Percentiles rank a stretch among this genome's conserved stretches.
phyloP scores from a whole-genome alignment of 2,888 invertebrate genomes.

The Cosmia trapezina region DNA sequence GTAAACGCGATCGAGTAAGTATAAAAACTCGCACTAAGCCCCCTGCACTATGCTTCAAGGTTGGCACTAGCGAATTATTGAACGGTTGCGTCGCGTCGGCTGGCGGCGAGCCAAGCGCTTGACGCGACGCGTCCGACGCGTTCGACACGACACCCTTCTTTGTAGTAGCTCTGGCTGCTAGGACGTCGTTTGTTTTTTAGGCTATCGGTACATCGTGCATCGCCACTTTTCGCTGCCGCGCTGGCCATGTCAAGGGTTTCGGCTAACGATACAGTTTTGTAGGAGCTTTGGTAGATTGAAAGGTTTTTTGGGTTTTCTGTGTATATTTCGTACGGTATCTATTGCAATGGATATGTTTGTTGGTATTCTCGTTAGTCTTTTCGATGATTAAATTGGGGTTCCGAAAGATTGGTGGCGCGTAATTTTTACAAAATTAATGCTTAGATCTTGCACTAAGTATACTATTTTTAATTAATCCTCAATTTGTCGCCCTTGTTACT shows the following conservation, averaged over 20 bases:
- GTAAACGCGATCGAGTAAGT: too few relatives aligned
- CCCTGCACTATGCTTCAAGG: conserved; percentile 42
- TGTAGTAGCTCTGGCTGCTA: conserved; percentile 16
- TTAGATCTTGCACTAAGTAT: background rate
- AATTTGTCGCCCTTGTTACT: background rate
- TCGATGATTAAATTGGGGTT: background rate
- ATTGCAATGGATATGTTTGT: background rate
- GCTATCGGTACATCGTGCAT: conserved; percentile 21
- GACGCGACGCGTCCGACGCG: conserved; percentile 55
- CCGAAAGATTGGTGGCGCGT: background rate
- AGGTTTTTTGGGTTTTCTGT: background rate
- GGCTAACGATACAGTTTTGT: conserved; percentile 24
- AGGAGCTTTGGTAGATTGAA: background rate
- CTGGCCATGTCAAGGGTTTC: conserved; percentile 4
- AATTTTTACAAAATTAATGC: background rate
- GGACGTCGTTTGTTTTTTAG: conserved; percentile 43
- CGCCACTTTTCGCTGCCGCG: conserved; percentile 12
- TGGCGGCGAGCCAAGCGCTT: conserved; percentile 61
- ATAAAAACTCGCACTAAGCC: too few relatives aligned
- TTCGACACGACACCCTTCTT: conserved; percentile 57
- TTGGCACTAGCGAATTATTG: conserved; percentile 51
- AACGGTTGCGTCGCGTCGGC: conserved; percentile 44
- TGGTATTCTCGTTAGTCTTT: background rate
- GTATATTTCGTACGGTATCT: background rate
- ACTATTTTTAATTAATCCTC: too few relatives aligned